Base-by-base conservation (phyloP, 2,113 vertebrate genomes). In the Notothenia coriiceps region DNA sequence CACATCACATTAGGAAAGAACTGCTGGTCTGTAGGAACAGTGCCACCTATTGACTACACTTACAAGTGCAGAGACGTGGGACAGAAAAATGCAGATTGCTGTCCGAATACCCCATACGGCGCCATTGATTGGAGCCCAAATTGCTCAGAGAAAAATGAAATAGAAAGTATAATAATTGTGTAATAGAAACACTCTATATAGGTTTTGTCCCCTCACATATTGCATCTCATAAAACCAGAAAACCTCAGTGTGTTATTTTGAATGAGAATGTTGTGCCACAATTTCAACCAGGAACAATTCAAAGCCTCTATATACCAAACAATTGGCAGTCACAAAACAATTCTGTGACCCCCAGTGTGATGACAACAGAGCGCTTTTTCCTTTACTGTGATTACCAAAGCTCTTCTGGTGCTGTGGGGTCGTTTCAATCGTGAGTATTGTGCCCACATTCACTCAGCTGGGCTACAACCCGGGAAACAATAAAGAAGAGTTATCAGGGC, bases 1-100 rank as follows among this genome's bases (percentile, higher is more conserved):
- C 63, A 15, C 72, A 40, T 62, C 64, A 15, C 71, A 10, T 63
- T 29, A 65, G 65, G 11, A 13, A 29, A 63, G 33, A 59, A 22
- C 44, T 6, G 56, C 54, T 85, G 67, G 9, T 70, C 92, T 93
- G 89, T 65, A 89, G 71, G 76, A 91, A 92, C 91, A 95, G 84
- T 94, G 90, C 90, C 93, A 88, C 91, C 93, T 90, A 86, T 69
- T 85, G 93, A 50, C 49, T 15, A 18, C 20, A 6, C 11, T 49
- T 33, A 46, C 17, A 87, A 88, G 22, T 86, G 65, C 86, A 85
- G 20, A 40, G 46, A 18, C 55, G 6, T 9, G 20, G 10, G 33
- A 63, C 46, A 46, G 2, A 55, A 43, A 69, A 64, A 60, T 47
- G 25, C 35, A 6, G 35, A 69, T 17, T 50, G 35, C 59, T 75